Base-by-base conservation (phyloP, 2,113 vertebrate species). In the Pseudopodoces humilis region DNA sequence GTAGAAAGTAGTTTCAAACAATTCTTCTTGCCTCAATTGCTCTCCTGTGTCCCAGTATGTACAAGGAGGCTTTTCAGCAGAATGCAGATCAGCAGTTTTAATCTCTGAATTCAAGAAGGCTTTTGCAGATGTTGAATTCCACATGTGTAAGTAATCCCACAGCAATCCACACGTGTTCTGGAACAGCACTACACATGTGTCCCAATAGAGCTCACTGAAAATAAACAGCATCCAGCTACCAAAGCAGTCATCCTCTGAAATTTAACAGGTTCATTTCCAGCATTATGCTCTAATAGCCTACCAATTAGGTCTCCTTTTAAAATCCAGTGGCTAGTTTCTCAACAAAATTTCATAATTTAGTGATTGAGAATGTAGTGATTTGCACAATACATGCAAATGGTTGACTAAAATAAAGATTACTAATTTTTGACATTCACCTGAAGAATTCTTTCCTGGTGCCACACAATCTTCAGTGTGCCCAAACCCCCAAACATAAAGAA, bases 91-190 rank as follows among this genome's bases (percentile, higher is more conserved):
- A 31, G 55, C 19, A 64, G 24, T 67, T 76, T 58, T 55, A 56
- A 72, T 53, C 46, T 79, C 58, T 67, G 50, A 91, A 83, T 75
- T 70, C 41, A 47, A 84, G 56, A 47, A 90, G 58, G 13, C 62
- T 90, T 86, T 56, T 88, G 59, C 78, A 90, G 59, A 83, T 64
- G 56, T 80, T 75, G 76, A 90, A 80, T 70, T 92, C 86, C 46
- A 83, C 47, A 55, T 2, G 22, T 0, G 0, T 77, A 59, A 83
- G 63, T 63, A 84, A 90, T 58, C 53, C 35, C 58, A 39, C 0
- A 10, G 30, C 58, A 84, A 75, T 77, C 43, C n/a, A n/a, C 1
- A 2, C 2, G 0, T 41, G 49, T 58, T 71, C 92, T 72, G 49
- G 62, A 90, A 87, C 62, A 50, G 64, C 52, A 31, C 67, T 49